A percentile compares a stretch with the other conserved stretches of the same genome.
Conservation (phyloP, 92 coral and sea anemone species). For the Epizoanthus stellaris region DNA sequence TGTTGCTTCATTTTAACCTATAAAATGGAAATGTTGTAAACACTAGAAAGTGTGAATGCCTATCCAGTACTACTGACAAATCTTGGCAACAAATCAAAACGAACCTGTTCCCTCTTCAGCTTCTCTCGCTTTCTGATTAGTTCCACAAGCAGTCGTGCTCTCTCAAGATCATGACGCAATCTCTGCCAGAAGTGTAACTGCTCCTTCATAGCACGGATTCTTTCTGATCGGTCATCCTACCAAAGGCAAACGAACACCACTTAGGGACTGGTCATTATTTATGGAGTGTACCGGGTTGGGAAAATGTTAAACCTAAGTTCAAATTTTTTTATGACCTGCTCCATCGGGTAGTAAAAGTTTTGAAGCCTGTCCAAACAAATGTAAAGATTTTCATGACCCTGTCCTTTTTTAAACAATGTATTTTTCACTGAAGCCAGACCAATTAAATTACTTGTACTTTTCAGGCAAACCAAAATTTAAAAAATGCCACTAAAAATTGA, state of each 20-base stretch:
- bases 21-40: conserved; percentile 5
- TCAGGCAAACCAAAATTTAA: too few species aligned
- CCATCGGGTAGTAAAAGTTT: too few species aligned
- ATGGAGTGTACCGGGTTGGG: too few species aligned
- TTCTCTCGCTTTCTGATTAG: conserved; percentile 97
- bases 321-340: too few species aligned
- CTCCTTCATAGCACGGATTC: conserved; percentile 98
- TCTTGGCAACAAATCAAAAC: conserved; percentile 7
- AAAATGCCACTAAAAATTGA: too few species aligned
- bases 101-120: conserved; percentile 96
- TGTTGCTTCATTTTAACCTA: conserved; percentile 96
- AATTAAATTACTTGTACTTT: too few species aligned
- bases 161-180: conserved; percentile 95
- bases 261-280: background rate
- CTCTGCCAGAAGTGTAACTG: conserved; percentile 99
- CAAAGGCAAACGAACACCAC: background rate
- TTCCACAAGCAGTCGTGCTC: conserved; percentile 95
- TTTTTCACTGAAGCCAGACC: too few species aligned
- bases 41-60: background rate
- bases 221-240: conserved; percentile 94
- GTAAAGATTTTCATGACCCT: too few species aligned
- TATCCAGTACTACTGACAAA: background rate
- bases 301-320: too few species aligned
- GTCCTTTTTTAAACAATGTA: too few species aligned
- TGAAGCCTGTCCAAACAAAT: too few species aligned